A percentile compares a stretch with the other conserved stretches of the same genome.
These are phyloP conservation scores for Pollimyrus isidori DNA, from an alignment of 2,113 vertebrate species.

Conservation along the genomic window DNA sequence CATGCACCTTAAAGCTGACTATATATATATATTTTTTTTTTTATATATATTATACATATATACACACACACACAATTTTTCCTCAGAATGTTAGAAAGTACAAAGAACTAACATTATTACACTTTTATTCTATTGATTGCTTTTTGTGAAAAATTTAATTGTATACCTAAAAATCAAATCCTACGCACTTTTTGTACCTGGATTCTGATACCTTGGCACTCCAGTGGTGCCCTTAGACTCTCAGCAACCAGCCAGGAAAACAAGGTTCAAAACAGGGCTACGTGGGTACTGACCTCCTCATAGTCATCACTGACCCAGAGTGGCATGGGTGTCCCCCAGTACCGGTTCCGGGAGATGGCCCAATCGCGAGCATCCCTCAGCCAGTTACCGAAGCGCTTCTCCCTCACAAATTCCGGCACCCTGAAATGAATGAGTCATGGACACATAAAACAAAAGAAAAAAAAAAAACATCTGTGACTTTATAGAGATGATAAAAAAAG, in stretches of 20 bases:
- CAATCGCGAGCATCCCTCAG: slow-evolving; percentile 88
- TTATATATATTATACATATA: neutral
- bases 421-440: slow-evolving; percentile 47
- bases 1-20: neutral
- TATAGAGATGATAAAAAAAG: neutral
- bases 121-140: neutral
- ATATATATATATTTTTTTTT: neutral
- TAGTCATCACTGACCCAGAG: slow-evolving; percentile 92
- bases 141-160: neutral
- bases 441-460: neutral
- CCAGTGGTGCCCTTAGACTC: neutral
- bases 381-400: slow-evolving; percentile 98
- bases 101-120: no score
- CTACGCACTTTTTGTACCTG: neutral
- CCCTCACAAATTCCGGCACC: slow-evolving; percentile 92
- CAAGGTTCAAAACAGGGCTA: neutral
- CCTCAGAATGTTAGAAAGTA: no score
- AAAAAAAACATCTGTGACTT: neutral
- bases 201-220: neutral
- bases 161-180: neutral
- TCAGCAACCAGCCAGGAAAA: neutral
- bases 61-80: no score
- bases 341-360: slow-evolving; percentile 92
- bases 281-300: slow-evolving; percentile 72
- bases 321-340: slow-evolving; percentile 96